Evolutionary conservation across 1,140 invertebrate species (phyloP), one percentile per base, ranked within the genome.

Genomic region (Drosophila malerkotliana): DNA sequence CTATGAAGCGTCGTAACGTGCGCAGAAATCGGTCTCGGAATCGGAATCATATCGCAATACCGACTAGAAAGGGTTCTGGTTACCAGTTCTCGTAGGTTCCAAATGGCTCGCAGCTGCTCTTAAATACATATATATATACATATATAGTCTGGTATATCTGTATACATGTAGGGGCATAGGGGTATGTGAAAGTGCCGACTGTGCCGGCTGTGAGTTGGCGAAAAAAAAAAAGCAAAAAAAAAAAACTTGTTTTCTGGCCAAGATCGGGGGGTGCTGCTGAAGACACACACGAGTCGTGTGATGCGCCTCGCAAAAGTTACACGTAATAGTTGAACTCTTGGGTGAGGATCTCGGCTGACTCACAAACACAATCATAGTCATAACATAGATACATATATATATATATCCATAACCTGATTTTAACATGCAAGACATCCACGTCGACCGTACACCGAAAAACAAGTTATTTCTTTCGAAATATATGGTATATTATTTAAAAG

Each of bases 171-270:
- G 18, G 18, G 18, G 18, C 18, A 18, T 9, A 0, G 41, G 6
- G 41, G 15, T 18, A 18, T 21, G 15, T 10, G 44, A 47, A 18
- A 47, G 41, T 44, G 41, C 41, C 41, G 41, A 4, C 41, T 37
- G 15, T 7, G 18, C 18, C 18, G n/a, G 4, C n/a, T 15, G 44
- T 8, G 54, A 15, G 55, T n/a, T 28, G 4, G 53, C 34, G 60
- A 10, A 10, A 12, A 12, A 12, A 12, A 12, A 12, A 37, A 21
- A 21, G 21, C 21, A 21, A 21, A 18, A 18, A 18, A 18, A 18
- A 18, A 18, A 75, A 83, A 83, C 79, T 49, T 62, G 79, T 82
- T 82, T 78, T 47, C 44, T 47, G 58, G 30, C 12, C 39, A 39
- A 53, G 54, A 57, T 26, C 51, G 14, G 52, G 15, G 8, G 15